Evolutionary conservation across 53 echinoderm and acorn worm species (phyloP).

Genomic region (Henricia sp.): DNA sequence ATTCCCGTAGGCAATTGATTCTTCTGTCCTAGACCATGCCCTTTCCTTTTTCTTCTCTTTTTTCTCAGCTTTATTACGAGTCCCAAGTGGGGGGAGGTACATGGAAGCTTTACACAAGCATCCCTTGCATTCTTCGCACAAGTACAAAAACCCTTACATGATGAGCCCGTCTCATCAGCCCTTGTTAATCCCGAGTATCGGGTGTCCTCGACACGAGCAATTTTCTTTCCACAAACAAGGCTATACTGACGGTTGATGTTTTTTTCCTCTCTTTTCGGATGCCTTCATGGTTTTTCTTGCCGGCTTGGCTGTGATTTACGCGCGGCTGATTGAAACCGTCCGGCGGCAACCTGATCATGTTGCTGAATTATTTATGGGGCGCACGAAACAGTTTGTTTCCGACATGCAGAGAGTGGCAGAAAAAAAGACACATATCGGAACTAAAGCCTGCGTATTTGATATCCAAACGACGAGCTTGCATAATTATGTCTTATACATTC

Average conservation of each 20-base stretch:
- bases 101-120: neutral
- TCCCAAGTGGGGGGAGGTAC: neutral
- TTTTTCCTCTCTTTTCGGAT: neutral
- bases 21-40: conserved; percentile 10
- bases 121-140: conserved; percentile 2
- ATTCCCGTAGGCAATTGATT: neutral
- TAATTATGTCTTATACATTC: too few species aligned
- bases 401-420: neutral
- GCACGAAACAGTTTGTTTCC: neutral
- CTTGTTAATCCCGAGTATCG: conserved; percentile 50
- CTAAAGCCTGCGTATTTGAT: too few species aligned
- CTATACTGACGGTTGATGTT: conserved; percentile 27
- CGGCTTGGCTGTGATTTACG: conserved; percentile 25
- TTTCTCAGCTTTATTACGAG: neutral
- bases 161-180: conserved; percentile 1
- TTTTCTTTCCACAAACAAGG: conserved; percentile 58
- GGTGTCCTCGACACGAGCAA: conserved; percentile 46
- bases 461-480: too few species aligned
- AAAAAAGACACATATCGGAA: neutral
- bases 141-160: conserved; percentile 27
- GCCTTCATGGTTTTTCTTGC: neutral
- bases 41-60: neutral
- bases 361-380: conserved; percentile 43
- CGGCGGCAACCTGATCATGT: conserved; percentile 43
- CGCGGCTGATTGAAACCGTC: conserved; percentile 44